phyloP scores from a whole-genome alignment of 2,888 invertebrate species.

The Andrena dorsata region DNA sequence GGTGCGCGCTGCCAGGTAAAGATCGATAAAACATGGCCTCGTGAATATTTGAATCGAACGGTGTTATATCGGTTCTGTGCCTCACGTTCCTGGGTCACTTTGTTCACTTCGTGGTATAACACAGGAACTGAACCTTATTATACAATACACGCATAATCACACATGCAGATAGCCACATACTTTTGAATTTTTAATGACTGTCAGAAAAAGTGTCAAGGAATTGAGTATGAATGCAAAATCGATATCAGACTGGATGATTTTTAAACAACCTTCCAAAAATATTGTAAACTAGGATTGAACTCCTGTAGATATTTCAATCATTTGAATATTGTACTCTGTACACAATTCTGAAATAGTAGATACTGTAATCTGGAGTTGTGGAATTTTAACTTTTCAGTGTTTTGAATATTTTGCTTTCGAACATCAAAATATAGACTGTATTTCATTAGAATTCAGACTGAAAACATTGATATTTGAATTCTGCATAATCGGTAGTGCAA shows the following conservation, averaged over 20 bases:
- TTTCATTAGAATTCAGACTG: no score
- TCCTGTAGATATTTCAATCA: neutral
- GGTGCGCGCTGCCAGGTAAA: slow-evolving; percentile 28
- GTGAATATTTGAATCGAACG: slow-evolving; percentile 71
- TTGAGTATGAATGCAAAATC: neutral
- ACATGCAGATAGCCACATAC: neutral
- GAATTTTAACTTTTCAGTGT: neutral
- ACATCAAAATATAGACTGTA: neutral
- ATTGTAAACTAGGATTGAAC: neutral
- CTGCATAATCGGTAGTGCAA: no score
- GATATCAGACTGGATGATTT: neutral
- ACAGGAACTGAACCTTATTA: slow-evolving; percentile 26
- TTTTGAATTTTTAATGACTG: slow-evolving; percentile 42
- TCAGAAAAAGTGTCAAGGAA: neutral
- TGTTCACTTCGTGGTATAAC: slow-evolving; percentile 5
- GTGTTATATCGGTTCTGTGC: slow-evolving; percentile 44
- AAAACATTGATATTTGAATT: no score
- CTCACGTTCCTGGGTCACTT: slow-evolving; percentile 41
- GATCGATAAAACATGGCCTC: slow-evolving; percentile 71
- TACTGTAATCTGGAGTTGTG: neutral
- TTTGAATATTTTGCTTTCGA: neutral
- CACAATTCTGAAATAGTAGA: neutral
- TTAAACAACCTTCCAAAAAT: neutral
- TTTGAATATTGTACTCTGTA: neutral
- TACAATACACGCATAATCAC: slow-evolving; percentile 29